These are phyloP conservation scores for Bufo bufo DNA, from an alignment of 2,113 vertebrate genomes.

Conservation along the genomic window DNA sequence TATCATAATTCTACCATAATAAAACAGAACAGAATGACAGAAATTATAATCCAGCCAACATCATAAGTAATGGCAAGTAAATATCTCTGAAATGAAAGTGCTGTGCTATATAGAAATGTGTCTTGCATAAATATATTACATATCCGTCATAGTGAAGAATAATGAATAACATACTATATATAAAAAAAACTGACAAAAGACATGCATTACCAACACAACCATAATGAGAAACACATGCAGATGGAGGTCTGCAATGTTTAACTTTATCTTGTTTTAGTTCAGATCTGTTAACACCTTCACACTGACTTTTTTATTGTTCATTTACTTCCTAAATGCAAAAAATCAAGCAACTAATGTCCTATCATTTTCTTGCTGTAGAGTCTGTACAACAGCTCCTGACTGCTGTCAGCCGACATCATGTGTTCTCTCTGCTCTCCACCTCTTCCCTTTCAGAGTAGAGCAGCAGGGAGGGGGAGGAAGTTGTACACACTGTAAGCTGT, in stretches of 20 bases:
- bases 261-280: not conserved
- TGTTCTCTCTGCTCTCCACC: not conserved
- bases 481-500: no score
- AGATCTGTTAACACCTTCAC: not conserved
- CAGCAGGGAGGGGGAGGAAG: no score
- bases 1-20: not conserved
- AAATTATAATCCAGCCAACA: not conserved
- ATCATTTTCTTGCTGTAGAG: not conserved
- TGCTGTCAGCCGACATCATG: not conserved
- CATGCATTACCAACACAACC: not conserved
- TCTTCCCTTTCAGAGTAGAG: not conserved
- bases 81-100: not conserved
- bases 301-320: not conserved
- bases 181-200: not conserved
- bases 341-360: not conserved
- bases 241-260: not conserved
- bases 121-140: not conserved
- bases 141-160: slow-evolving; percentile 5
- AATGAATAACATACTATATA: not conserved
- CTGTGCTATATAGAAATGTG: slow-evolving; percentile 4
- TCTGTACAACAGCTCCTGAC: not conserved
- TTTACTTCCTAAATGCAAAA: not conserved
- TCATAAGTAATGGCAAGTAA: slow-evolving; percentile 3
- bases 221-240: not conserved
- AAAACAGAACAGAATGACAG: not conserved